Evolutionary conservation across 1,140 invertebrate genomes (phyloP).

Genomic region (Dryas iulia): DNA sequence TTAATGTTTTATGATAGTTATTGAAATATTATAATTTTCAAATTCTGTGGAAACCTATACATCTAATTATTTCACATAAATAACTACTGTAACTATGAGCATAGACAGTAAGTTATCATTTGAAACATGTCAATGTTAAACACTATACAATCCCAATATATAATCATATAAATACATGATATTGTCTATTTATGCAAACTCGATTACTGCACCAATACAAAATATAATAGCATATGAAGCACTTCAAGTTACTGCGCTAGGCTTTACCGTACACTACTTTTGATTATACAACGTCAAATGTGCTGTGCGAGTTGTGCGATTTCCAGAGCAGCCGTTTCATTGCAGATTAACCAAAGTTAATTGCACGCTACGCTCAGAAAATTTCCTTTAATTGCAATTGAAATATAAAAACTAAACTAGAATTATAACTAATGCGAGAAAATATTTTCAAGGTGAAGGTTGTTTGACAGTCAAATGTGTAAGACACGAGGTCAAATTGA

Average conservation of each 20-base stretch:
- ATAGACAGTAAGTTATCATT: background rate
- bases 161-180: slow-evolving; percentile 9
- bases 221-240: slow-evolving; percentile 32
- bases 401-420: background rate
- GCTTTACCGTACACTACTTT: slow-evolving; percentile 4
- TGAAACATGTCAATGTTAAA: background rate
- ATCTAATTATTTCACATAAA: too few relatives aligned
- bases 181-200: slow-evolving; percentile 26
- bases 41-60: too few relatives aligned
- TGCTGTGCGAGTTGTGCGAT: background rate
- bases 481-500: background rate
- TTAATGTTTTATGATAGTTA: too few relatives aligned
- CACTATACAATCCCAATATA: background rate
- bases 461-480: background rate
- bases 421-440: background rate
- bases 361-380: background rate
- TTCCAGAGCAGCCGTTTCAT: background rate
- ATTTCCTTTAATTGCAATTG: background rate
- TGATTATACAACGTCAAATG: slow-evolving; percentile 8
- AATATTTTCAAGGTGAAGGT: background rate
- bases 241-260: slow-evolving; percentile 24
- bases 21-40: too few relatives aligned
- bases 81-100: too few relatives aligned
- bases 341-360: background rate
- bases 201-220: slow-evolving; percentile 29